Percentiles rank a stretch among this genome's conserved stretches.
phyloP scores from a whole-genome alignment of 1,140 invertebrate genomes.

The Chironomus striatipennis region DNA sequence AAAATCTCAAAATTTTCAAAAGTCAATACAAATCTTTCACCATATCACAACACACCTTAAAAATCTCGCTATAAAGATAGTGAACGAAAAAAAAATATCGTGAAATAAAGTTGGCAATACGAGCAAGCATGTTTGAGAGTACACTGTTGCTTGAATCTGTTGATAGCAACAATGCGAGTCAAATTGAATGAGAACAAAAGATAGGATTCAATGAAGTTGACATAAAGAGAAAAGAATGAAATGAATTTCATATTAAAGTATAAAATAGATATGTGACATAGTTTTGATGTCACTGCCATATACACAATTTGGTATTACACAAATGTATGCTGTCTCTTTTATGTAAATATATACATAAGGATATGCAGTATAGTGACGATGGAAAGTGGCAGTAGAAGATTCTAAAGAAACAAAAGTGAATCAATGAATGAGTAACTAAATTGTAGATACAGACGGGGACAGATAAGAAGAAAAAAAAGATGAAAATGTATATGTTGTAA shows the following conservation, averaged over 20 bases:
- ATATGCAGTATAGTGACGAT: background rate
- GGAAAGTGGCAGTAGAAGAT: background rate
- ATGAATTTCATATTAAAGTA: conserved; percentile 7
- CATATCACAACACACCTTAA: too few relatives aligned
- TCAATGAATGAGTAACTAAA: background rate
- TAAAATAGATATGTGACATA: background rate
- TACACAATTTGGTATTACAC: background rate
- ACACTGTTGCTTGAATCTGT: background rate
- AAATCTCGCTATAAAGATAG: too few relatives aligned
- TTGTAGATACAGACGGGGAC: background rate
- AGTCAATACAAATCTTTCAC: too few relatives aligned
- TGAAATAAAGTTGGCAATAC: background rate
- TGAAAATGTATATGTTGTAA: conserved; percentile 3
- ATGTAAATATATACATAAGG: too few relatives aligned
- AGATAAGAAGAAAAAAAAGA: background rate
- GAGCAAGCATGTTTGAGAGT: background rate
- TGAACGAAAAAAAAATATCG: too few relatives aligned
- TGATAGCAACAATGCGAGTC: background rate
- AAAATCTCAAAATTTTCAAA: too few relatives aligned
- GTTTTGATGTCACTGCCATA: background rate
- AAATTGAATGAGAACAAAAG: background rate
- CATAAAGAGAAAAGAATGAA: background rate
- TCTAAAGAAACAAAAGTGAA: background rate
- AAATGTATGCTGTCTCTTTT: background rate
- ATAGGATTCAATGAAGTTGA: background rate